Evolutionary conservation across 2,888 invertebrate species (phyloP).

Genomic region (Stenurella melanura): DNA sequence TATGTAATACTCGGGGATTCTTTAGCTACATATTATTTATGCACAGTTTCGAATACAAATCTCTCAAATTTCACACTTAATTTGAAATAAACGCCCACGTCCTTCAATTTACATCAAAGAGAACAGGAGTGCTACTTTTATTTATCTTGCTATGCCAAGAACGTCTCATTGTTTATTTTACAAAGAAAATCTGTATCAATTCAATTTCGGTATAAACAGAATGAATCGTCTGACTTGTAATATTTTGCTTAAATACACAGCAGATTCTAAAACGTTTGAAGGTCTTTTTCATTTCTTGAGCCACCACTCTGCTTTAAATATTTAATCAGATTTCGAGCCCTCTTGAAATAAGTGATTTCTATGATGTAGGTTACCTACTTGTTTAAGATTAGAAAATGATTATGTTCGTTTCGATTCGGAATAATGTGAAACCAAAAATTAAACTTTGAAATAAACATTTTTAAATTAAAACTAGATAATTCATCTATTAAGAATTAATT

Average conservation of each 20-base stretch:
- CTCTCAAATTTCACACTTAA: too few species aligned
- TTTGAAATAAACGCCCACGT: too few species aligned
- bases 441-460: too few species aligned
- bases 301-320: neutral
- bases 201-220: constrained; percentile 15
- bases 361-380: neutral
- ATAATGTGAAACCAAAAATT: too few species aligned
- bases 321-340: neutral
- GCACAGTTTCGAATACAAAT: too few species aligned
- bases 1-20: too few species aligned
- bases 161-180: neutral
- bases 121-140: neutral
- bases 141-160: neutral
- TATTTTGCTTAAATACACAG: neutral
- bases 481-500: too few species aligned
- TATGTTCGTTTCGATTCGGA: too few species aligned
- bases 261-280: neutral
- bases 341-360: neutral
- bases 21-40: too few species aligned
- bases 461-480: too few species aligned
- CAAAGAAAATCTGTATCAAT: constrained; percentile 3
- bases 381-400: too few species aligned
- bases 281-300: neutral
- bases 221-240: neutral
- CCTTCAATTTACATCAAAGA: neutral